phyloP scores from a whole-genome alignment of 1,140 invertebrate genomes.

The Leptonema lineaticorne region DNA sequence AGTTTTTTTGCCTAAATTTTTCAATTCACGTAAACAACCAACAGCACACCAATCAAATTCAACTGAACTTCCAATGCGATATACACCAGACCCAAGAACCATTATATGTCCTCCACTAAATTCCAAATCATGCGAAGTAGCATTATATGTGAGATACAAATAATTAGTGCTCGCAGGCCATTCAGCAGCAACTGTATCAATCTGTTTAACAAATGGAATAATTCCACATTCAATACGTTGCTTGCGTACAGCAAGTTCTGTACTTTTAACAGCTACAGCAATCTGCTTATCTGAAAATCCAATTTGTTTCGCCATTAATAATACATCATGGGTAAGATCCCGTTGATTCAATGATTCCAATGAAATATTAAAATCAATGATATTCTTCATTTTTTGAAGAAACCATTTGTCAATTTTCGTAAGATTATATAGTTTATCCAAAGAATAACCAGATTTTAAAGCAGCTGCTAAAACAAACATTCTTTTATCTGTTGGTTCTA shows the following conservation, averaged over 20 bases:
- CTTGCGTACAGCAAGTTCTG: constrained; percentile 76
- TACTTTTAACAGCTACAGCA: constrained; percentile 82
- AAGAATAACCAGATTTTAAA: constrained; percentile 73
- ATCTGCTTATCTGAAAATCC: constrained; percentile 99
- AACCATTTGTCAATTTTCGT: constrained; percentile 99
- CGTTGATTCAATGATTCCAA: constrained; percentile 66
- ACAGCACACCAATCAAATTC: constrained; percentile 99
- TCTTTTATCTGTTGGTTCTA: constrained; percentile 92
- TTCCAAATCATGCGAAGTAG: constrained; percentile 78
- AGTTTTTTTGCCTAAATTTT: constrained; percentile 81
- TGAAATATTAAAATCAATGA: constrained; percentile 70
- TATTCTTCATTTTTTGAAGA: constrained; percentile 91
- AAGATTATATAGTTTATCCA: constrained; percentile 84
- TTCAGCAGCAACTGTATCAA: constrained; percentile 98
- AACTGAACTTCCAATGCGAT: constrained; percentile 97
- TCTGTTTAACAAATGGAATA: constrained; percentile 92
- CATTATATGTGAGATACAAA: constrained; percentile 96
- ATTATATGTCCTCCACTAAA: constrained; percentile 80
- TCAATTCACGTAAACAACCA: constrained; percentile 88
- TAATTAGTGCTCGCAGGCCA: constrained; percentile 99
- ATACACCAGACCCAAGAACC: constrained; percentile 95
- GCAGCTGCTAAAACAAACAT: constrained; percentile 97
- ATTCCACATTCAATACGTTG: constrained; percentile 73
- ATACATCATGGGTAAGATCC: constrained; percentile 59
- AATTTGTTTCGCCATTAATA: constrained; percentile 85